These are phyloP conservation scores for Catharus bicknelli DNA, from an alignment of 2,113 vertebrate species.

Conservation along the genomic window DNA sequence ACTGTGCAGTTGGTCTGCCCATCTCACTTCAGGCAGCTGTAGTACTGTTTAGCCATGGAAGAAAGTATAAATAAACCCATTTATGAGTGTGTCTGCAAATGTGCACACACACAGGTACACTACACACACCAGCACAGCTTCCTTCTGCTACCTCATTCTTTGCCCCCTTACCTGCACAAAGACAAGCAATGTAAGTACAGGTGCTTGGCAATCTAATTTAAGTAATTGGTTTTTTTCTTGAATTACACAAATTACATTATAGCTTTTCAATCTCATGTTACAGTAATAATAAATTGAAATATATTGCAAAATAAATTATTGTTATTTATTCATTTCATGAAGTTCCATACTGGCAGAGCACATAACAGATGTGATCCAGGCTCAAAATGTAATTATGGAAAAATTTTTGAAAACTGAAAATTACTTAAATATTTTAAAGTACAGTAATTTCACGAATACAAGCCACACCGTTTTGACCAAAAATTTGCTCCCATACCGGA, in stretches of 20 bases:
- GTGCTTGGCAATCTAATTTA: neutral
- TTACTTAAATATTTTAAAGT: neutral
- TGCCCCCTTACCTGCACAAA: neutral
- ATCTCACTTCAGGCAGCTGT: neutral
- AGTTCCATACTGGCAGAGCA: neutral
- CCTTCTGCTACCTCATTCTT: neutral
- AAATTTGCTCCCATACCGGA: no score
- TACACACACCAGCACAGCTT: neutral
- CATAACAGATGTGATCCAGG: neutral
- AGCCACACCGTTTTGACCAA: no score
- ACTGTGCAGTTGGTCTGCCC: accelerated
- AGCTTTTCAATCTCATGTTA: neutral
- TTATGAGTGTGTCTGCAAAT: neutral
- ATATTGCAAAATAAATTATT: neutral
- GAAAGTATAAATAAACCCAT: neutral
- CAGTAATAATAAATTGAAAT: neutral
- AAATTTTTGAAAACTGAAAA: neutral
- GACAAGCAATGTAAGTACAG: neutral
- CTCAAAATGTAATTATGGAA: neutral
- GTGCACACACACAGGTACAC: neutral
- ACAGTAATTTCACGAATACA: no score
- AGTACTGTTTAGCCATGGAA: neutral
- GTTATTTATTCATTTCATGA: neutral
- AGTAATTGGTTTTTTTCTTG: neutral
- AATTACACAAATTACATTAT: neutral